A percentile compares a stretch with the other conserved stretches of the same genome.
Conservation (phyloP, 2,888 invertebrate species). For the Stenodera caucasica region DNA sequence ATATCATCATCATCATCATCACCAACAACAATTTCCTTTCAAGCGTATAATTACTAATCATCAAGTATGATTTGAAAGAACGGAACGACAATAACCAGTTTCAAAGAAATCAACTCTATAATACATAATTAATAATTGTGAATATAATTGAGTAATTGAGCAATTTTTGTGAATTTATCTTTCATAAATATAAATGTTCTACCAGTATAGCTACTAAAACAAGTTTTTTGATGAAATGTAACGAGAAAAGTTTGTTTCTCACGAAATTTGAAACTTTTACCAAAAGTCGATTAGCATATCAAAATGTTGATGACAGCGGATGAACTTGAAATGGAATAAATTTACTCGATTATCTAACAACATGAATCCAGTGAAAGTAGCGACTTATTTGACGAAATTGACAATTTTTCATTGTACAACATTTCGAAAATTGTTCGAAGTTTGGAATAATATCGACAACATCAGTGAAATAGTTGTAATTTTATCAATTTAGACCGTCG, state of each 20-base stretch:
- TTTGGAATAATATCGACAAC: no score
- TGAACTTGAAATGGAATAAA: slow-evolving; percentile 18
- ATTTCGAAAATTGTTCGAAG: no score
- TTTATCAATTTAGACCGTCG: no score
- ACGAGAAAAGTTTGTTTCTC: slow-evolving; percentile 46
- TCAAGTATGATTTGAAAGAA: slow-evolving; percentile 22
- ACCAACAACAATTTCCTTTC: neutral
- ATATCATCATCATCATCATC: neutral
- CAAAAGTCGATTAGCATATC: slow-evolving; percentile 40
- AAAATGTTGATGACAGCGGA: slow-evolving; percentile 16
- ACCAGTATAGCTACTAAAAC: slow-evolving; percentile 40
- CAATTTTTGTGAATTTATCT: no score
- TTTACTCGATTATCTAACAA: slow-evolving; percentile 12
- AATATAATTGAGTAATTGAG: no score
- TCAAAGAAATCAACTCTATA: no score
- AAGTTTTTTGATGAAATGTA: slow-evolving; percentile 41
- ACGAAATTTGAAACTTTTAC: slow-evolving; percentile 37
- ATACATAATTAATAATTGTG: no score
- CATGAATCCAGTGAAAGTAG: no score
- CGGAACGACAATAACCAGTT: slow-evolving; percentile 28
- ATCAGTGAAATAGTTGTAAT: no score
- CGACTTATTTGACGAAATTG: no score
- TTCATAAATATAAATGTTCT: slow-evolving; percentile 20
- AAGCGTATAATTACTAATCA: neutral
- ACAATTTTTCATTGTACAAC: no score